Evolutionary conservation across 2,888 invertebrate genomes (phyloP).

Genomic region (Aspidiotus destructor): DNA sequence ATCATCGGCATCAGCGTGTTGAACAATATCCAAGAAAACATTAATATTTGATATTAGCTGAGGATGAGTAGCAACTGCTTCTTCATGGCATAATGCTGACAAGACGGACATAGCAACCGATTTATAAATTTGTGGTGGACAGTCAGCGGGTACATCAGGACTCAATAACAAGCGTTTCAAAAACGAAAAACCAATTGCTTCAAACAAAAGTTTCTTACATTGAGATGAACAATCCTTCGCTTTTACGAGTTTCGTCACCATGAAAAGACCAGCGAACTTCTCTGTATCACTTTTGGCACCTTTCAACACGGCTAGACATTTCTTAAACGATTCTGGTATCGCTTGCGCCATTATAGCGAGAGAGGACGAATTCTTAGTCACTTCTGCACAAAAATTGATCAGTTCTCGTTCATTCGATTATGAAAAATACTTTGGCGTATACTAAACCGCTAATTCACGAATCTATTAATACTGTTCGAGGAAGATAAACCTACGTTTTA

Average conservation of each 20-base stretch:
- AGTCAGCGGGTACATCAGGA: conserved; percentile 70
- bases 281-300: conserved; percentile 75
- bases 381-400: no score
- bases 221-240: conserved; percentile 64
- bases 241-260: conserved; percentile 82
- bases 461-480: conserved; percentile 30
- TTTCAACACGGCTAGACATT: conserved; percentile 71
- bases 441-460: conserved; percentile 1
- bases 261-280: conserved; percentile 81
- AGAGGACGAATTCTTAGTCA: not conserved
- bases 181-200: conserved; percentile 82
- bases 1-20: conserved; percentile 65
- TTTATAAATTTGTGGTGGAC: conserved; percentile 81
- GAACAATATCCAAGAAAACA: conserved; percentile 71
- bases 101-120: conserved; percentile 80
- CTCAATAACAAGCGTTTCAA: conserved; percentile 67
- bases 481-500: conserved; percentile 28
- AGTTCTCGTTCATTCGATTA: conserved; percentile 1
- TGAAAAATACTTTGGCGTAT: not conserved
- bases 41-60: conserved; percentile 76
- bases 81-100: conserved; percentile 73
- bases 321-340: conserved; percentile 69
- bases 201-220: conserved; percentile 70
- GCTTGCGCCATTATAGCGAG: conserved; percentile 29
- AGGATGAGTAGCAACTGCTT: conserved; percentile 67